These are phyloP conservation scores for Dermatemys mawii DNA, from an alignment of 2,113 vertebrate species.

Conservation along the genomic window DNA sequence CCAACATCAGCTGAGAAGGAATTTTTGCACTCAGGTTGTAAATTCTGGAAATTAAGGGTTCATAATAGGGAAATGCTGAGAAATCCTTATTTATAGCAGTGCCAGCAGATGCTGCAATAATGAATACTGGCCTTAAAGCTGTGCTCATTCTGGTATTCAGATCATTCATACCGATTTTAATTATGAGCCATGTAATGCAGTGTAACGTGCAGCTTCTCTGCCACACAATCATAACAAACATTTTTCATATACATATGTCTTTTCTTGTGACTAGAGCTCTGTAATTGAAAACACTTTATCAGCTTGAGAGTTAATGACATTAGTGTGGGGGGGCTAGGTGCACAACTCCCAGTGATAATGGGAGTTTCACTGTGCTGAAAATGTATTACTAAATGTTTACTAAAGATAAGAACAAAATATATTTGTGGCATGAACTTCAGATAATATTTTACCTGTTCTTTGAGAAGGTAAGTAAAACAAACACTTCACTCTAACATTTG, in stretches of 20 bases:
- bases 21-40: background rate
- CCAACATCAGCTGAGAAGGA: background rate
- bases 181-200: conserved; percentile 6
- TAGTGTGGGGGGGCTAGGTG: conserved; percentile 50
- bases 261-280: conserved; percentile 15
- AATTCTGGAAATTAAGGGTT: conserved; percentile 35
- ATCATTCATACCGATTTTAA: conserved; percentile 52
- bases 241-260: conserved; percentile 43
- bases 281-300: conserved; percentile 68
- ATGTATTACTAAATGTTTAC: conserved; percentile 67
- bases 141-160: conserved; percentile 42
- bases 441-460: conserved; percentile 66
- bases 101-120: conserved; percentile 36
- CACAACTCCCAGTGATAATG: conserved; percentile 63
- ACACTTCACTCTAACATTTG: conserved; percentile 39
- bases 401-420: conserved; percentile 71
- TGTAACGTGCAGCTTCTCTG: conserved; percentile 9
- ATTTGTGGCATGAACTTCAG: conserved; percentile 72
- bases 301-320: conserved; percentile 60
- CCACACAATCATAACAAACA: background rate
- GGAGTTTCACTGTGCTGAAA: conserved; percentile 59
- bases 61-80: conserved; percentile 29
- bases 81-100: conserved; percentile 55
- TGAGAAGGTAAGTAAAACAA: conserved; percentile 66
- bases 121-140: conserved; percentile 18